phyloP scores from a whole-genome alignment of 2,888 invertebrate genomes.

The Tiphia femorata region DNA sequence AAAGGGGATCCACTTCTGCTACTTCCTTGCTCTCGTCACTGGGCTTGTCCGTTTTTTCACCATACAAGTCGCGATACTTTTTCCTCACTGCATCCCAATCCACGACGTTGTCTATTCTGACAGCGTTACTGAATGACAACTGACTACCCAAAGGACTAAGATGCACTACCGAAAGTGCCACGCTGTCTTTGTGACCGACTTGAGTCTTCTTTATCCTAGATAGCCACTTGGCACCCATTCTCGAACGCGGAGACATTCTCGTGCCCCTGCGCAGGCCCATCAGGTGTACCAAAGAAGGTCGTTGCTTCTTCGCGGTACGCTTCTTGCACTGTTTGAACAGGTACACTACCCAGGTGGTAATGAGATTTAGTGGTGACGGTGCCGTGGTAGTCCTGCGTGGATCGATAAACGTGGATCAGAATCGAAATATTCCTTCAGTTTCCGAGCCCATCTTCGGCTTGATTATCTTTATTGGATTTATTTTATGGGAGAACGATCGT shows the following conservation, averaged over 20 bases:
- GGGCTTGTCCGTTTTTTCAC: conserved; percentile 72
- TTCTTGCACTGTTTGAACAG: conserved; percentile 85
- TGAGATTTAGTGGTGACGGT: conserved; percentile 96
- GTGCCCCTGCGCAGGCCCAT: conserved; percentile 79
- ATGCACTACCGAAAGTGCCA: conserved; percentile 84
- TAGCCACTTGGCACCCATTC: conserved; percentile 90
- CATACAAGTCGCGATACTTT: conserved; percentile 85
- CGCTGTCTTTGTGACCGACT: conserved; percentile 83
- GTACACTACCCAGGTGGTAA: conserved; percentile 94
- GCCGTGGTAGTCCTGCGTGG: conserved; percentile 89
- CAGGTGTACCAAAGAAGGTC: conserved; percentile 87
- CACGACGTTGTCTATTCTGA: conserved; percentile 88
- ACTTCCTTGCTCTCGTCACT: conserved; percentile 47
- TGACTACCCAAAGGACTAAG: conserved; percentile 88
- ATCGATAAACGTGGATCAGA: too few relatives aligned
- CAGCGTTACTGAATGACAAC: conserved; percentile 79
- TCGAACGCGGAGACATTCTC: conserved; percentile 84
- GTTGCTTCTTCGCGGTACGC: conserved; percentile 78
- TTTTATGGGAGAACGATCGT: too few relatives aligned
- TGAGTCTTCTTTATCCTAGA: conserved; percentile 89
- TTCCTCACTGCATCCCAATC: conserved; percentile 93
- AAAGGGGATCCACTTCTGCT: conserved; percentile 28
- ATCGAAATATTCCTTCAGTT: too few relatives aligned
- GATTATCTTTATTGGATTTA: too few relatives aligned
- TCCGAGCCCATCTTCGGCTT: too few relatives aligned